These are phyloP conservation scores for Zaprionus camerounensis DNA, from an alignment of 1,140 invertebrate genomes.

Conservation along the genomic window DNA sequence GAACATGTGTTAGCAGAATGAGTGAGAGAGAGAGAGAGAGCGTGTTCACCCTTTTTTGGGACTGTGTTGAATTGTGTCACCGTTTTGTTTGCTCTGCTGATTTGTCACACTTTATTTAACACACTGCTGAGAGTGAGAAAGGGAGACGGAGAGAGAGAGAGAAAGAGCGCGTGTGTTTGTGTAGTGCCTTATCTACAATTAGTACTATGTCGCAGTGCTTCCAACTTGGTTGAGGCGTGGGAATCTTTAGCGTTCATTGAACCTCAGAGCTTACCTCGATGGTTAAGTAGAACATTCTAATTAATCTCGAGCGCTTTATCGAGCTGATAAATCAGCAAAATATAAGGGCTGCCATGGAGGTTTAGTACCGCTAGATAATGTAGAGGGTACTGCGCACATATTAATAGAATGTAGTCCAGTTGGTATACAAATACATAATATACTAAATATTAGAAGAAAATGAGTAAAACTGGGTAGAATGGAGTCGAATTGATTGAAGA, in stretches of 20 bases:
- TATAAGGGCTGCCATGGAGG: background rate
- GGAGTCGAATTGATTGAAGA: too few relatives aligned
- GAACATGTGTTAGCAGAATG: background rate
- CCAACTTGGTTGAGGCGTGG: conserved; percentile 27
- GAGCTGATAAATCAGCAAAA: background rate
- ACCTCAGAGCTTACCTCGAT: conserved; percentile 12
- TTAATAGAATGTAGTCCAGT: background rate
- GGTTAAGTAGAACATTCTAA: background rate
- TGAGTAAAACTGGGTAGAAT: too few relatives aligned
- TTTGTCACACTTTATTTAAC: conserved; percentile 70
- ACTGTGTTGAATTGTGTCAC: conserved; percentile 47
- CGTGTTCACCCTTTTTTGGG: conserved; percentile 19
- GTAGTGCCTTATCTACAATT: conserved; percentile 26
- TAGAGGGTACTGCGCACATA: too few relatives aligned
- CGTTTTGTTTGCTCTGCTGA: conserved; percentile 62
- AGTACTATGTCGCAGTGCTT: background rate
- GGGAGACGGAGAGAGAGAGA: background rate
- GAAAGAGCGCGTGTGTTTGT: conserved; percentile 25
- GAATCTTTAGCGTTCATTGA: conserved; percentile 41
- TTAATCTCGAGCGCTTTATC: background rate
- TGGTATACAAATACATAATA: background rate
- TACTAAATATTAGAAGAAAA: too few relatives aligned
- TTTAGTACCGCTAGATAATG: too few relatives aligned
- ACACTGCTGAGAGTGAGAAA: conserved; percentile 39
- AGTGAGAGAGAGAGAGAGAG: background rate